Percentiles rank a stretch among this genome's conserved stretches.
Evolutionary conservation across 2,888 invertebrate species (phyloP).

Genomic region (Ormyrus pomaceus): DNA sequence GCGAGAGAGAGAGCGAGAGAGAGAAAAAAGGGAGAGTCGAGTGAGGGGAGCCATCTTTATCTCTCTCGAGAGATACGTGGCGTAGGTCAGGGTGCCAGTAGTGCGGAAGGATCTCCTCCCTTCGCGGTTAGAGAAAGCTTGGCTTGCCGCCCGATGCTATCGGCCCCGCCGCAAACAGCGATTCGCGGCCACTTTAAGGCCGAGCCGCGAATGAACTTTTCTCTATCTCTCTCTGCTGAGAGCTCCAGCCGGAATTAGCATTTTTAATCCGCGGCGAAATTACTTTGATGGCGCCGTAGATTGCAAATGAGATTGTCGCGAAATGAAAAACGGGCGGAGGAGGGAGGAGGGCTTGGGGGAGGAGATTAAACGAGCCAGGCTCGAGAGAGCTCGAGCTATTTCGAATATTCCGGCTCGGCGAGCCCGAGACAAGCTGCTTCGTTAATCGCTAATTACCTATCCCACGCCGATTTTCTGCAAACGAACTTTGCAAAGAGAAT

Average conservation of each 20-base stretch:
- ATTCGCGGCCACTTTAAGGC: conserved; percentile 70
- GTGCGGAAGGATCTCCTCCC: conserved; percentile 60
- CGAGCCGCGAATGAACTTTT: conserved; percentile 50
- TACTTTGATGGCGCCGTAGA: conserved; percentile 31
- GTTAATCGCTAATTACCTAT: conserved; percentile 44
- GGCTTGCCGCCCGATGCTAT: conserved; percentile 70
- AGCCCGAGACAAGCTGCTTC: not conserved
- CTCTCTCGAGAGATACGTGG: conserved; percentile 17
- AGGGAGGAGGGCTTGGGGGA: not conserved
- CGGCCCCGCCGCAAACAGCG: conserved; percentile 70
- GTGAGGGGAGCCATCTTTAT: conserved; percentile 5
- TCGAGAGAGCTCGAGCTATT: not conserved
- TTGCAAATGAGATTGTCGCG: conserved; percentile 38
- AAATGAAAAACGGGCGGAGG: conserved; percentile 32
- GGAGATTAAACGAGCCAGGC: conserved; percentile 22
- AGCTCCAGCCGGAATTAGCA: conserved; percentile 22
- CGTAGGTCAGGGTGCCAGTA: conserved; percentile 64
- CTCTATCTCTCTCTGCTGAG: too few species aligned
- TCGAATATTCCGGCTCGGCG: conserved; percentile 34
- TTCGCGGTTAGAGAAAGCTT: conserved; percentile 40
- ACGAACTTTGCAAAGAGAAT: not conserved
- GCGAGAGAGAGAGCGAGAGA: not conserved
- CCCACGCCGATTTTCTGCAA: conserved; percentile 1
- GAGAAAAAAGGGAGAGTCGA: not conserved
- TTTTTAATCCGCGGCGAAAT: conserved; percentile 39